A percentile compares a stretch with the other conserved stretches of the same genome.
Conservation (phyloP, 2,113 vertebrate genomes). For the Xiphophorus hellerii region DNA sequence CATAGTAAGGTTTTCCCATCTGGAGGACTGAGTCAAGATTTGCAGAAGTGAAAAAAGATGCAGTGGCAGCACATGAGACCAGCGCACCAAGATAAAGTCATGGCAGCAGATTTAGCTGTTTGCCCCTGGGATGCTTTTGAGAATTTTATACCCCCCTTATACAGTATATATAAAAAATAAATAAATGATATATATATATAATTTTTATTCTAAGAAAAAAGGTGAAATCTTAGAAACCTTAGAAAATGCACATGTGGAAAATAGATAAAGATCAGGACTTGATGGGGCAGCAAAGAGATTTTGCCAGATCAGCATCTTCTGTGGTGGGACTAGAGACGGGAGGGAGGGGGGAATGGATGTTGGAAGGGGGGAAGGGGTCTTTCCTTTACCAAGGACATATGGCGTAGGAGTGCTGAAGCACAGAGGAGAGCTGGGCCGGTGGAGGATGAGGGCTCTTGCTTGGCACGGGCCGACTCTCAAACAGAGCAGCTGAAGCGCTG, state of each 20-base stretch:
- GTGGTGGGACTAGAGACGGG: constrained; percentile 16
- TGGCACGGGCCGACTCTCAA: constrained; percentile 23
- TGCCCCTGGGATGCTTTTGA: background rate
- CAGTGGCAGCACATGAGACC: constrained; percentile 42
- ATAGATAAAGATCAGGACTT: constrained; percentile 12
- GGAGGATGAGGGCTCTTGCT: constrained; percentile 30
- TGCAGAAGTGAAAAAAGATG: constrained; percentile 56
- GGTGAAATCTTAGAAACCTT: constrained; percentile 8
- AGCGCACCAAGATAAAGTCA: constrained; percentile 42
- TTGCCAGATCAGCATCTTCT: constrained; percentile 73
- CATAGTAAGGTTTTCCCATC: constrained; percentile 41
- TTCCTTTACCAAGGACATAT: constrained; percentile 70
- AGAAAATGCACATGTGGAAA: background rate
- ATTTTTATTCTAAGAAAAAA: no score
- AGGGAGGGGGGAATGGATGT: background rate
- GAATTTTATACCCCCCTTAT: background rate
- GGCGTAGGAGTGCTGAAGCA: constrained; percentile 35
- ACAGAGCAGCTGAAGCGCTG: constrained; percentile 50
- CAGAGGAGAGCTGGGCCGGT: constrained; percentile 10
- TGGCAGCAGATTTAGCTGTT: constrained; percentile 25
- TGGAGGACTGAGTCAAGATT: constrained; percentile 42
- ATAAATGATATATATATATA: background rate
- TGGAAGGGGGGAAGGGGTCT: constrained; percentile 54
- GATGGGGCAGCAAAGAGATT: constrained; percentile 43
- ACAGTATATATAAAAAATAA: no score